Conservation (phyloP, 2,113 vertebrate species). For the Marmota flaviventris region DNA sequence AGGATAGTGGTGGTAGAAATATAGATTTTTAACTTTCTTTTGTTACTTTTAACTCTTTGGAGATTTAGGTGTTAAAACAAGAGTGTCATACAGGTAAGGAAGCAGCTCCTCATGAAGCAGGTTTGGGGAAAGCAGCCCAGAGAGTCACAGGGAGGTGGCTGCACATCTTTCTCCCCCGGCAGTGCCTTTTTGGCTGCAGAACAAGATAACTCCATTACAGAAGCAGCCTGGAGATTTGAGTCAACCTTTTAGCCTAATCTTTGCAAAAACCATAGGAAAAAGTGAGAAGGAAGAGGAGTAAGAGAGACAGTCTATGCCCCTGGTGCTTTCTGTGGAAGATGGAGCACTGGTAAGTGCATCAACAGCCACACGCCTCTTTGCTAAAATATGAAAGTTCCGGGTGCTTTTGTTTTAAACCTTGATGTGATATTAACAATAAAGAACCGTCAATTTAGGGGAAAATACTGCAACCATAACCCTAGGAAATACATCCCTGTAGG, state of each 20-base stretch:
- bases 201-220: not conserved
- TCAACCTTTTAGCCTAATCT: not conserved
- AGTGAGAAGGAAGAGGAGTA: not conserved
- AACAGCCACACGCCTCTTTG: not conserved
- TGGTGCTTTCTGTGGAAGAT: not conserved
- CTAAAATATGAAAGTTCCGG: not conserved
- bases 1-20: not conserved
- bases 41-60: constrained; percentile 3
- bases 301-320: not conserved
- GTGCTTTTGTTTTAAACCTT: constrained; percentile 10
- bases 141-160: fast-evolving
- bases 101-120: not conserved
- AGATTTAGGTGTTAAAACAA: not conserved
- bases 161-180: too few species aligned
- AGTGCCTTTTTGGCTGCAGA: not conserved
- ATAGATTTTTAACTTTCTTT: not conserved
- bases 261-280: not conserved
- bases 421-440: constrained; percentile 4
- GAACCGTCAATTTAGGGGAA: not conserved
- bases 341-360: not conserved
- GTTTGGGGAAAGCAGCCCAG: not conserved
- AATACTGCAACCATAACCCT: not conserved
- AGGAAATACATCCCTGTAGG: not conserved
- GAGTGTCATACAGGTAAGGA: not conserved
- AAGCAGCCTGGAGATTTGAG: not conserved